These are phyloP conservation scores for Tipula confusa DNA, from an alignment of 2,888 invertebrate species.

Conservation along the genomic window DNA sequence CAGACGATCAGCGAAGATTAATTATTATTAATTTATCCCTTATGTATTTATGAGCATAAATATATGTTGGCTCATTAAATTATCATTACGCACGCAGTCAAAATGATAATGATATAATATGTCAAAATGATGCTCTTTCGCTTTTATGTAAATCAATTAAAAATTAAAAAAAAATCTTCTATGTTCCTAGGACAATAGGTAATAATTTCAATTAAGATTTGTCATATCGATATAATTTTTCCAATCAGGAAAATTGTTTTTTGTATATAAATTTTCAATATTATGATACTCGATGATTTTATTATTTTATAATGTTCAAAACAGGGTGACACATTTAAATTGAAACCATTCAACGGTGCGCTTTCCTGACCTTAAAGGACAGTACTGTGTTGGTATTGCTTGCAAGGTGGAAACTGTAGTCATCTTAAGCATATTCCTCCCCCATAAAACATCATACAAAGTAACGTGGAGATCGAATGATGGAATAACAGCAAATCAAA, in stretches of 20 bases:
- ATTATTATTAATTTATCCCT: not conserved
- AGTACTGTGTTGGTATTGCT: no score
- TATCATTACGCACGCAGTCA: not conserved
- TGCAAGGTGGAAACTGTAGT: no score
- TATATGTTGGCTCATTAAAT: not conserved
- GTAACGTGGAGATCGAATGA: no score
- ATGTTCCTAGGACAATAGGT: not conserved
- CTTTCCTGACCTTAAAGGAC: no score
- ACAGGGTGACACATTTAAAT: no score
- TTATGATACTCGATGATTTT: not conserved
- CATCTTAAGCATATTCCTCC: no score
- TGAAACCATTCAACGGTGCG: no score
- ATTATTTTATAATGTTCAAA: not conserved
- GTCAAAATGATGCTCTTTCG: no score
- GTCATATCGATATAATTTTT: not conserved
- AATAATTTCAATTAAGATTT: not conserved
- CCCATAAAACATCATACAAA: no score
- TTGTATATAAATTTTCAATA: not conserved
- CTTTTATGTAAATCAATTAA: not conserved
- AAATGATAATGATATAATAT: not conserved
- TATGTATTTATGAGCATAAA: not conserved
- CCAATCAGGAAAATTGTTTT: not conserved
- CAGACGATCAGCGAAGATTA: slow-evolving; percentile 3
- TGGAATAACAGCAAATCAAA: no score
- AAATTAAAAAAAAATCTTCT: no score